These are phyloP conservation scores for Eleginops maclovinus DNA, from an alignment of 2,113 vertebrate genomes.

Conservation along the genomic window DNA sequence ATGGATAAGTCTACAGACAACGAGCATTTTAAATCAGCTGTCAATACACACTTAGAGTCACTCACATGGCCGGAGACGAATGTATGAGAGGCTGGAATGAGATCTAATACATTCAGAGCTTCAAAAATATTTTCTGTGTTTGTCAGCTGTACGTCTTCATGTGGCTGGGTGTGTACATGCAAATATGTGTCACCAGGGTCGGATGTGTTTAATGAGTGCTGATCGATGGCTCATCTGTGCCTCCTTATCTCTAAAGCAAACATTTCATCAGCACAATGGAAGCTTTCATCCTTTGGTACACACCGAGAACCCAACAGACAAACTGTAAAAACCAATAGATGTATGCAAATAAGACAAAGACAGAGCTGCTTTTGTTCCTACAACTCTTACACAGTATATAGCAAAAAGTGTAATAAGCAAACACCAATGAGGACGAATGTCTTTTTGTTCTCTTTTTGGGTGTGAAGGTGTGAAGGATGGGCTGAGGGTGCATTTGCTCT, in stretches of 20 bases:
- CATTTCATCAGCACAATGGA: constrained; percentile 69
- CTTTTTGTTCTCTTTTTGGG: constrained; percentile 27
- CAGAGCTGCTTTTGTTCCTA: constrained; percentile 53
- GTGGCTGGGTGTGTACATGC: constrained; percentile 7
- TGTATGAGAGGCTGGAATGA: constrained; percentile 25
- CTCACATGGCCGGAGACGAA: constrained; percentile 14
- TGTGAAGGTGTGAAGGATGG: constrained; percentile 26
- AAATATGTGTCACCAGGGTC: constrained; percentile 38
- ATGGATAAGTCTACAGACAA: constrained; percentile 72
- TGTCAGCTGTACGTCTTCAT: constrained; percentile 24
- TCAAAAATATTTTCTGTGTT: constrained; percentile 40
- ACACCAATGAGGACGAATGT: constrained; percentile 3
- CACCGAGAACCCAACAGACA: constrained; percentile 57
- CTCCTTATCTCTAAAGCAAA: constrained; percentile 76
- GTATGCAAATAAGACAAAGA: constrained; percentile 60
- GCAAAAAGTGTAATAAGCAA: constrained; percentile 1
- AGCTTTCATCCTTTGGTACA: constrained; percentile 62
- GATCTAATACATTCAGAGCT: constrained; percentile 33
- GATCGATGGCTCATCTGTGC: constrained; percentile 70
- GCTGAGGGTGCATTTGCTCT: constrained; percentile 34
- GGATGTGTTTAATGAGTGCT: constrained; percentile 67
- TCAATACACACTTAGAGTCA: constrained; percentile 61
- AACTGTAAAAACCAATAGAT: constrained; percentile 42
- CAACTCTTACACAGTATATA: constrained; percentile 17
- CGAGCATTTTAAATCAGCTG: constrained; percentile 65